These are phyloP conservation scores for Caenorhabditis remanei DNA, from an alignment of 1,140 invertebrate genomes.

Conservation along the genomic window DNA sequence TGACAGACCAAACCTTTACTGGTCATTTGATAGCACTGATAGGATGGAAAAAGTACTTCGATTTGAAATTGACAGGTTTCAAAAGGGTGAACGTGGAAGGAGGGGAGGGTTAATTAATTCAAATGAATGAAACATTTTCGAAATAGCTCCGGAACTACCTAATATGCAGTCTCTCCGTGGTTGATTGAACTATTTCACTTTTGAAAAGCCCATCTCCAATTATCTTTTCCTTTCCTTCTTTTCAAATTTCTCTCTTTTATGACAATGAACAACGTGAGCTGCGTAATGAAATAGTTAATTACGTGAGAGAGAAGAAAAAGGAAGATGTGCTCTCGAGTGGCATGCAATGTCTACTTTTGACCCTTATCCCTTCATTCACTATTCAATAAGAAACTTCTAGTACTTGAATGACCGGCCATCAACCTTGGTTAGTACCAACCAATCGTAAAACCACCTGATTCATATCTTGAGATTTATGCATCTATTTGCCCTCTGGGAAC, in stretches of 20 bases:
- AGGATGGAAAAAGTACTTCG: background rate
- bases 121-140: background rate
- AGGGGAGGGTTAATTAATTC: background rate
- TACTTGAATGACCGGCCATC: conserved; percentile 35
- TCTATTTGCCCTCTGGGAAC: conserved; percentile 40
- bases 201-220: background rate
- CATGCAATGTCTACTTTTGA: conserved; percentile 49
- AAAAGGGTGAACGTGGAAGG: background rate
- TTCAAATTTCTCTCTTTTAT: conserved; percentile 46
- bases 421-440: conserved; percentile 49
- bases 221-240: conserved; percentile 18
- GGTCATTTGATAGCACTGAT: conserved; percentile 18
- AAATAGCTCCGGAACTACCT: background rate
- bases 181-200: background rate
- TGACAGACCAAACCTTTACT: background rate
- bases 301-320: background rate
- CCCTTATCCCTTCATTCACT: background rate
- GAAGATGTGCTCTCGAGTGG: conserved; percentile 45
- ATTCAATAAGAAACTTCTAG: conserved; percentile 36
- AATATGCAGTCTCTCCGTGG: background rate
- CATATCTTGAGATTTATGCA: conserved; percentile 52
- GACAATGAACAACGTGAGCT: conserved; percentile 51
- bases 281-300: conserved; percentile 56
- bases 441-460: conserved; percentile 52
- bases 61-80: background rate